Evolutionary conservation across 2,797 vertebrate genomes (phyloP), one percentile per base, ranked within the genome.

Genomic region (Scolopax bukidnonensis): DNA sequence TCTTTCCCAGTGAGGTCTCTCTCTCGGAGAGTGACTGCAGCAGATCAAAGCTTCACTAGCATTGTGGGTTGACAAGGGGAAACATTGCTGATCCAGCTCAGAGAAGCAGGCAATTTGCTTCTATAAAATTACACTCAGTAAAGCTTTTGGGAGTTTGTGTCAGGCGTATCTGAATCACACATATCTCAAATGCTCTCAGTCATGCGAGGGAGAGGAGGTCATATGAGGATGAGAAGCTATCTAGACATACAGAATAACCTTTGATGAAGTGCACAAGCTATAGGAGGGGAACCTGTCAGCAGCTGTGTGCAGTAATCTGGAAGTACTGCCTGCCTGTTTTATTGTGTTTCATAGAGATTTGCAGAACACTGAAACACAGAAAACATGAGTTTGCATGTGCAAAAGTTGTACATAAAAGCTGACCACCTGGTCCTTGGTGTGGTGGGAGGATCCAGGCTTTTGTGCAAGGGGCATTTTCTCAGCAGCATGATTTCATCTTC

Each of bases 81-180:
- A 86, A 60, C 70, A 32, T 32, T 83, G 64, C 81, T 89, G 90
- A 83, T 93, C 71, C 78, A 78, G 53, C 71, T 93, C 47, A 69
- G 84, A 75, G 68, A 83, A 85, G 59, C 36, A 77, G 67, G 50
- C 70, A 71, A 64, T 92, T 96, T 90, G 14, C 45, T 94, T 94
- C 71, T 87, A 11, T 85, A 92, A 95, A 85, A 90, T 90, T 83
- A 90, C 60, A 60, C 67, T 79, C 57, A 27, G 48, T 61, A 85
- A 87, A 93, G n/a, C 74, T 96, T 87, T 85, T 50, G 67, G 43
- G 90, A 90, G 60, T 87, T 94, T 41, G 12, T 54, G 21, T 87
- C 61, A 59, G 60, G 47, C 33, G 16, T 87, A 90, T 87, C 71
- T 87, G 81, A 96, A 92, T 92, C 84, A 75, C 24, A 59, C 3